These are phyloP conservation scores for Hymenochirus boettgeri DNA, from an alignment of 2,113 vertebrate species.

Conservation along the genomic window DNA sequence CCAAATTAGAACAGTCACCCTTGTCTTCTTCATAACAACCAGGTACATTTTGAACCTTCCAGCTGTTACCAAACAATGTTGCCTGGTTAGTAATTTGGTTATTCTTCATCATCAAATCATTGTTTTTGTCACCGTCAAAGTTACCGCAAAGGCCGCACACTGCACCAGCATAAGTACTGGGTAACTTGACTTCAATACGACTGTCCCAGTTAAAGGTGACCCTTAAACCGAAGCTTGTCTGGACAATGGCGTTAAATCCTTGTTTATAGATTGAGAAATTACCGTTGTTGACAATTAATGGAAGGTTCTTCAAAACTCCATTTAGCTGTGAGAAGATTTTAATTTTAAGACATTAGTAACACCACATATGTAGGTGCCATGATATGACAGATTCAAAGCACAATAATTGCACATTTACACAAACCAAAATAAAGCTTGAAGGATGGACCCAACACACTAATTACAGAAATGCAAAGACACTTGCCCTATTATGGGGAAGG, in stretches of 20 bases:
- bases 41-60: slow-evolving; percentile 17
- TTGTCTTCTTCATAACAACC: slow-evolving; percentile 38
- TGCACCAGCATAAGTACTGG: slow-evolving; percentile 35
- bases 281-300: slow-evolving; percentile 43
- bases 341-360: no score
- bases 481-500: no score
- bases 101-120: slow-evolving; percentile 2
- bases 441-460: no score
- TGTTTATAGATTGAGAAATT: slow-evolving; percentile 47
- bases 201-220: slow-evolving; percentile 56
- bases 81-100: slow-evolving; percentile 11
- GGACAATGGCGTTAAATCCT: slow-evolving; percentile 7
- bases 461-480: no score
- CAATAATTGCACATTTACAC: no score
- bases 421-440: no score
- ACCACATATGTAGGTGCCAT: no score
- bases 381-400: no score
- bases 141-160: slow-evolving; percentile 53
- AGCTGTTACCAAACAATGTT: slow-evolving; percentile 23
- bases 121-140: slow-evolving; percentile 43
- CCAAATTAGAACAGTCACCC: slow-evolving; percentile 16
- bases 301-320: slow-evolving; percentile 54
- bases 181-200: slow-evolving; percentile 38
- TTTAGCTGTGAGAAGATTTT: slow-evolving; percentile 59
- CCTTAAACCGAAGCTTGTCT: slow-evolving; percentile 47